Conservation (phyloP, 2,888 invertebrate species). For the Ceratothoa steindachneri region DNA sequence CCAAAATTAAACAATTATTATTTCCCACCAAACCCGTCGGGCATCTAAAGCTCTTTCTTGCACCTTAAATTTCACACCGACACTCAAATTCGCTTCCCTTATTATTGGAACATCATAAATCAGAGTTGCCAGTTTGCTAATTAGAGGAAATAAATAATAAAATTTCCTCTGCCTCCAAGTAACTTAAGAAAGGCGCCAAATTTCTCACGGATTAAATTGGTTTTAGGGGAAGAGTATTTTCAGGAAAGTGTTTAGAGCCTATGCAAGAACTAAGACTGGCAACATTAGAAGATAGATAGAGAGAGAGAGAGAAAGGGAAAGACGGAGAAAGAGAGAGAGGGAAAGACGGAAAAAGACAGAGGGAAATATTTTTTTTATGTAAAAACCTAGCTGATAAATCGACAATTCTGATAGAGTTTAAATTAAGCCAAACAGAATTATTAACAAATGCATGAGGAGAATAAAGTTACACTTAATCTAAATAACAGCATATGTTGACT, state of each 20-base stretch:
- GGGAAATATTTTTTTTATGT: background rate
- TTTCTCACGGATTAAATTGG: background rate
- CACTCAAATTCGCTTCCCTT: background rate
- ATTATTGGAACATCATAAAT: constrained; percentile 4
- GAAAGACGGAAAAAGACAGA: background rate
- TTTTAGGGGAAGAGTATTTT: background rate
- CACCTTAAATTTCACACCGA: too few species aligned
- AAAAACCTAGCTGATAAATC: background rate
- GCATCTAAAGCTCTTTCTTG: too few species aligned
- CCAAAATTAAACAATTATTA: too few species aligned
- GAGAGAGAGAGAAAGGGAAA: background rate
- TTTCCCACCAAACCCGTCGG: too few species aligned
- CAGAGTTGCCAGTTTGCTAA: constrained; percentile 12
- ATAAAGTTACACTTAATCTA: too few species aligned
- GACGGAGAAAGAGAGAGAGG: background rate
- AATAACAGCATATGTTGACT: too few species aligned
- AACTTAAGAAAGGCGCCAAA: background rate
- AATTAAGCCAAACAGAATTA: too few species aligned
- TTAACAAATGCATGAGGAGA: too few species aligned
- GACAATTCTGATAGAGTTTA: too few species aligned
- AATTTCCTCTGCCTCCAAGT: background rate
- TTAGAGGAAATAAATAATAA: constrained; percentile 6
- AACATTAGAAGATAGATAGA: background rate
- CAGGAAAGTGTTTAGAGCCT: too few species aligned
- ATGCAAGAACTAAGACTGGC: too few species aligned